Evolutionary conservation across 2,113 vertebrate genomes (phyloP), one percentile per base, ranked within the genome.

Genomic region (Odocoileus virginianus): DNA sequence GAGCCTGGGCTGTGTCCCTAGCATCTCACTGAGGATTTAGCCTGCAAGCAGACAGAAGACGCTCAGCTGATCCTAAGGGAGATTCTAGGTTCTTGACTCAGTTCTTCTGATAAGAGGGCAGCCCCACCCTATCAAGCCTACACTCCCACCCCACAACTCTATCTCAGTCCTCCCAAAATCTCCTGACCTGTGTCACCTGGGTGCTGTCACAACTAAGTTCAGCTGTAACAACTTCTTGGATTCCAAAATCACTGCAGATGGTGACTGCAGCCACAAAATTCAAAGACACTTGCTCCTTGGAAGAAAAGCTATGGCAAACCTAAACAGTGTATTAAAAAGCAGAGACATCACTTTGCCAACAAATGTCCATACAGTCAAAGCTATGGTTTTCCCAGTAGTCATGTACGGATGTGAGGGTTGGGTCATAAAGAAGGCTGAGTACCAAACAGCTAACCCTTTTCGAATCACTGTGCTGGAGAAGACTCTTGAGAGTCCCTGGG

Each of bases 401-500:
- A 74, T 25, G 71, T 43, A 43, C 3, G 0, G 36, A 74, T 74
- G 21, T 40, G 11, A 74, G 11, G 11, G 36, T 13, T 23, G 71
- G 71, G 25, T 12, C 21, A 14, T 43, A 43, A 74, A 43, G 23
- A 43, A 43, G 2, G 71, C 71, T 7, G 71, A 74, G 36, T 14
- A 25, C 36, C 71, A 27, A 74, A 76, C 36, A 74, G 43, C 0
- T 76, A 21, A 43, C 0, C 0, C 36, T 43, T 76, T 76, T 76
- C 6, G 0, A 27, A 76, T 76, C 43, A 21, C 15, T 3, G 23
- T 27, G 71, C 71, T 76, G 23, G 36, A 76, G 23, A 76, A 76
- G 21, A 30, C 60, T 61, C 28, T 61, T 30, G 5, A 30, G 60
- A 61, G 60, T 61, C 60, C 60, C 28, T 61, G 27, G 60, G 28